Conservation (phyloP, 1,140 invertebrate species). For the Brachionus manjavacas region DNA sequence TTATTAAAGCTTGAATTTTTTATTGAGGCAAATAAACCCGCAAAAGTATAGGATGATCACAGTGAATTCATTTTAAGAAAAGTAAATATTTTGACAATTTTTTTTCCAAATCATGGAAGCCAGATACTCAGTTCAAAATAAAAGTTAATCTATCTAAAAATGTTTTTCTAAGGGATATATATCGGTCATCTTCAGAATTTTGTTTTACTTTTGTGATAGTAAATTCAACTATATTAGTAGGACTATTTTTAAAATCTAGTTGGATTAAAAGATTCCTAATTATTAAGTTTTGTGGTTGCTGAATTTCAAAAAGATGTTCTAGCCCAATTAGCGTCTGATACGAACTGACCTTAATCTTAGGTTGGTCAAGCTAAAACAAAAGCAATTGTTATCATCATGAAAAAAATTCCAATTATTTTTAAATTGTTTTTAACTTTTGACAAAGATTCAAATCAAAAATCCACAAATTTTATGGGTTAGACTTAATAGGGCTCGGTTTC, state of each 20-base stretch:
- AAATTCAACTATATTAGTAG: background rate
- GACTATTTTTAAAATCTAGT: background rate
- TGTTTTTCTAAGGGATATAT: background rate
- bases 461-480: background rate
- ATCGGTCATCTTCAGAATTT: background rate
- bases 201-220: background rate
- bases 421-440: slow-evolving; percentile 16
- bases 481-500: background rate
- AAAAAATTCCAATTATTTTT: background rate
- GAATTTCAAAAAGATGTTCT: slow-evolving; percentile 2
- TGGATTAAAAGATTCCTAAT: background rate
- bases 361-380: slow-evolving; percentile 17
- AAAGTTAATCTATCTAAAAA: background rate
- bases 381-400: background rate
- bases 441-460: background rate
- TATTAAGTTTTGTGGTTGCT: background rate
- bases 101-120: background rate
- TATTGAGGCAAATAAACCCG: slow-evolving; percentile 9
- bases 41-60: background rate
- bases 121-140: background rate
- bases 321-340: background rate
- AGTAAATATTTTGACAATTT: background rate
- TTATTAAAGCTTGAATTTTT: background rate
- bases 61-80: background rate
- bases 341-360: slow-evolving; percentile 9